These are phyloP conservation scores for Cactoblastis cactorum DNA, from an alignment of 2,888 invertebrate species.

Conservation along the genomic window DNA sequence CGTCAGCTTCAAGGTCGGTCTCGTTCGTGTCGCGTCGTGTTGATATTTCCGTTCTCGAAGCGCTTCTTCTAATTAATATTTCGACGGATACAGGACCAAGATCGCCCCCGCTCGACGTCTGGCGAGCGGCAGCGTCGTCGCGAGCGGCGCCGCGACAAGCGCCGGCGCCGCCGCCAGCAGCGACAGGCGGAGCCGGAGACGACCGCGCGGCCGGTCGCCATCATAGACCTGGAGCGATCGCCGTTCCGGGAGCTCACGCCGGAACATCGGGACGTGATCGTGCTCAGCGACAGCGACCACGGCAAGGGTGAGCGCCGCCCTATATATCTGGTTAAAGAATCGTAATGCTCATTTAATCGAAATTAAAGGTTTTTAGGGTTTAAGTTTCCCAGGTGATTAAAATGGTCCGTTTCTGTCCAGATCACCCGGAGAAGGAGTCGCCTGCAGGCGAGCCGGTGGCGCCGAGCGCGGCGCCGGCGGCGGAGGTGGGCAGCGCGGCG, in stretches of 20 bases:
- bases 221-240: constrained; percentile 91
- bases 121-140: constrained; percentile 28
- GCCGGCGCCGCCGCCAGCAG: constrained; percentile 43
- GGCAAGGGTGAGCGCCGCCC: constrained; percentile 74
- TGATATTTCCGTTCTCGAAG: no score
- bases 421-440: constrained; percentile 26
- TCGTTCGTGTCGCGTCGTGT: no score
- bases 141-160: constrained; percentile 32
- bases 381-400: no score
- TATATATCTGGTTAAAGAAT: no score
- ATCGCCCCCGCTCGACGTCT: constrained; percentile 30
- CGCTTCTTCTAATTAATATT: no score
- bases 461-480: constrained; percentile 35
- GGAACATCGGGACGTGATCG: constrained; percentile 89
- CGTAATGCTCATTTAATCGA: no score
- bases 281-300: constrained; percentile 90
- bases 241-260: constrained; percentile 91
- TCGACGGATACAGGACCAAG: constrained; percentile 76
- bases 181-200: constrained; percentile 23
- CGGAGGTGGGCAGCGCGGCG: constrained; percentile 73
- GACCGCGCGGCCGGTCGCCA: constrained; percentile 88
- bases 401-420: no score
- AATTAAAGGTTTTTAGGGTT: no score
- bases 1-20: constrained; percentile 86
- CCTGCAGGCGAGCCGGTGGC: constrained; percentile 24